These are phyloP conservation scores for Slavum lentiscoides DNA, from an alignment of 2,888 invertebrate genomes.

Conservation along the genomic window DNA sequence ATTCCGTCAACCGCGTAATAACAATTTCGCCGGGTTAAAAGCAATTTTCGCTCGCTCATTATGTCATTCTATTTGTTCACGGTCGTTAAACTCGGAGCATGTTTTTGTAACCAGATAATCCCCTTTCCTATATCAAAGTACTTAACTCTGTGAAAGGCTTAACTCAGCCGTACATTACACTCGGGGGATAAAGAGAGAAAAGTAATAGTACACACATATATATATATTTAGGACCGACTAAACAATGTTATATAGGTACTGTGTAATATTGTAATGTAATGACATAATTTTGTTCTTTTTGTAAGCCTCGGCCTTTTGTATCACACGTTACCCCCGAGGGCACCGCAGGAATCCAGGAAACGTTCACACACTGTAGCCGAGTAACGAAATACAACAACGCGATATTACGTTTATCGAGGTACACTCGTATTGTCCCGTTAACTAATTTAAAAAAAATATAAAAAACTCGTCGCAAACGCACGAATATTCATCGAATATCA, in stretches of 20 bases:
- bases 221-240: conserved; percentile 16
- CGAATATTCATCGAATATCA: too few species aligned
- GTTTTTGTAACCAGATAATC: conserved; percentile 53
- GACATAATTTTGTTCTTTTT: conserved; percentile 49
- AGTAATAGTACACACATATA: neutral
- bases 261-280: conserved; percentile 33
- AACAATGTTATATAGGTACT: conserved; percentile 6
- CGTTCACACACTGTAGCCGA: conserved; percentile 23
- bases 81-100: conserved; percentile 41
- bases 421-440: too few species aligned
- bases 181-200: conserved; percentile 29
- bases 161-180: conserved; percentile 48
- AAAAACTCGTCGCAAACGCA: too few species aligned
- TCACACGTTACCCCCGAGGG: neutral
- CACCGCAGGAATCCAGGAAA: conserved; percentile 25
- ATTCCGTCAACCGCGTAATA: conserved; percentile 31
- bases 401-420: too few species aligned
- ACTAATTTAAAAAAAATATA: too few species aligned
- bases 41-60: conserved; percentile 43
- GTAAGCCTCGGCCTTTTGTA: neutral
- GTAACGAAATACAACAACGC: neutral
- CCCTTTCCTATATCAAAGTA: conserved; percentile 48
- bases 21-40: conserved; percentile 42
- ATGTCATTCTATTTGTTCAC: conserved; percentile 31
- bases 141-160: conserved; percentile 53